phyloP scores from a whole-genome alignment of 2,113 vertebrate genomes.

The Erythrolamprus reginae region DNA sequence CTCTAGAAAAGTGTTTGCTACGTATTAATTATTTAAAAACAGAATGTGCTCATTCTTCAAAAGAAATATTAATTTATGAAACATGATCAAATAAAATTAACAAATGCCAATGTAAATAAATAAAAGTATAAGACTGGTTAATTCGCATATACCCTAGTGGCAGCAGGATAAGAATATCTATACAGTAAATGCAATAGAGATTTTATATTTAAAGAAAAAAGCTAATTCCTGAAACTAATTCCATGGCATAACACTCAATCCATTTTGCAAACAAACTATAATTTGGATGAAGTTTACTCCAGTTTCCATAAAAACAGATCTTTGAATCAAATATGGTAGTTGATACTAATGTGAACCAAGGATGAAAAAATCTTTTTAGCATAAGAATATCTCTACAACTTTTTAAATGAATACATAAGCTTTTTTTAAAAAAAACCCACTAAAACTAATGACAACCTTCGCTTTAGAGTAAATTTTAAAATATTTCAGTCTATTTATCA shows the following conservation, averaged over 20 bases:
- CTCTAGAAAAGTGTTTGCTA: background rate
- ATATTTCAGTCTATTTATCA: background rate
- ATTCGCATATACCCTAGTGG: background rate
- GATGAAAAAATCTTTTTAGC: background rate
- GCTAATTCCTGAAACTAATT: background rate
- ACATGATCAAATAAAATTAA: background rate
- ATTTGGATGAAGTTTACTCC: background rate
- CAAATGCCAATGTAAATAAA: background rate
- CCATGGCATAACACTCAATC: background rate
- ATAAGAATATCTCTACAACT: background rate
- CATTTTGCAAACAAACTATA: background rate
- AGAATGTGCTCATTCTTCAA: background rate
- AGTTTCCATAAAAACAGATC: background rate
- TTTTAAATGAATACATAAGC: conserved; percentile 3
- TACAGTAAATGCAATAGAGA: background rate
- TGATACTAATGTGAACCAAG: background rate
- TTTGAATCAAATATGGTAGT: background rate
- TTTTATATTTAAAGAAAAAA: background rate
- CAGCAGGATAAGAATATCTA: background rate
- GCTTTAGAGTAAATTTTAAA: background rate
- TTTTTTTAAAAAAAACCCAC: background rate
- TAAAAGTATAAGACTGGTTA: background rate
- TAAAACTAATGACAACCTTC: background rate
- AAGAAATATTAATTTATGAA: background rate
- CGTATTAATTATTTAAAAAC: background rate